Base-by-base conservation (phyloP, 35 echinoderm and acorn worm genomes). In the Patiria miniata region DNA sequence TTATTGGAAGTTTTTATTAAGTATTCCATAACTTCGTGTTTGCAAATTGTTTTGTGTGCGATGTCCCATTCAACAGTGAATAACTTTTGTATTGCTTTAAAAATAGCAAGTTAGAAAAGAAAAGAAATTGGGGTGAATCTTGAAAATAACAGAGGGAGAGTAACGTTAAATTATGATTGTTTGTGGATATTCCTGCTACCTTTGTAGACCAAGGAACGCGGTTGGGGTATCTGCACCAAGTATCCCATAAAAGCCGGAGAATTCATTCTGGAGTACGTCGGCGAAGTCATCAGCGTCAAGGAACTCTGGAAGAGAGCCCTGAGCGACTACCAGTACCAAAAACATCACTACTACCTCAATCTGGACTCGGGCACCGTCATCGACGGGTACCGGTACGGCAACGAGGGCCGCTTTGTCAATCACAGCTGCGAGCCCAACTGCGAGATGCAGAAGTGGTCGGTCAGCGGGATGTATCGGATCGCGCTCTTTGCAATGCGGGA, bases 341-440 rank as follows among this genome's bases (percentile, higher is more conserved):
- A 92, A 61, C 96, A 99, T 73, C 96, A 99, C 86, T 99, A 99
- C 61, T 99, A 90, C 57, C 88, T 99, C 21, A 99, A 86, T 28
- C 68, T 99, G 52, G 96, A 99, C 44, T 85, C 92, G 10, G 90
- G 86, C 30, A 94, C 87, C 8, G 96, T 99, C 58, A 99, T 99
- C 15, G 96, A 99, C 69, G 96, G 96, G 18, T 94, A 95, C 79
- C 83, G 92, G 16, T 91, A 87, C 51, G 96, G 96, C 55, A 94
- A 90, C 54, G 96, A 99, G 37, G 93, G 88, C 30, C 81, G 96
- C 6, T 99, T 99, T 52, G 96, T 99, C 59, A 99, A 99, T 55
- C 96, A 99, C 86, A 99, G 96, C 89, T 99, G 96, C 80, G 81
- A 99, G 39, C 96, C 96, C 39, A 99, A 99, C 79, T 99, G 96